Evolutionary conservation across 2,797 vertebrate species (phyloP).

Genomic region (Chiroxiphia lanceolata): DNA sequence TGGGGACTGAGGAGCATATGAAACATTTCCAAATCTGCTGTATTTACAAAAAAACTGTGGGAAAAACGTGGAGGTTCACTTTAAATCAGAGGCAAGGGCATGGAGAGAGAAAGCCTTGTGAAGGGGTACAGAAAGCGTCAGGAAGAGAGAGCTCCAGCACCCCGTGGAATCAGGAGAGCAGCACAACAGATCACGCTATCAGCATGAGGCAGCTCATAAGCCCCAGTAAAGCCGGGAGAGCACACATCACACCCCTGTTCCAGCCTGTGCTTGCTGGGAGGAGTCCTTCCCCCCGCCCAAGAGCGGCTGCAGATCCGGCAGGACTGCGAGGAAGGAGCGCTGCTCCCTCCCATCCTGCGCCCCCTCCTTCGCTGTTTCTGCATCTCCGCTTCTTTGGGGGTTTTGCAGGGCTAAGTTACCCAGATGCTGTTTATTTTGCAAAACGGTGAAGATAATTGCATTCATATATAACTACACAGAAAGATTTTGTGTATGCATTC

Average conservation of each 20-base stretch:
- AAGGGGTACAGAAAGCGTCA: neutral
- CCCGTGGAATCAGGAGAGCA: neutral
- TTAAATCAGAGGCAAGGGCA: neutral
- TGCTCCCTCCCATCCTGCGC: neutral
- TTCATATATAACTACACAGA: neutral
- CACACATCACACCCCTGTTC: neutral
- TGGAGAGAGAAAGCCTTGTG: neutral
- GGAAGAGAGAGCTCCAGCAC: neutral
- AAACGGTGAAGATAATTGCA: neutral
- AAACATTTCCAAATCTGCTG: neutral
- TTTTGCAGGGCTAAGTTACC: neutral
- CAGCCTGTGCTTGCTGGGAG: neutral
- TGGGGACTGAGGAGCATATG: neutral
- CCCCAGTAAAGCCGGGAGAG: neutral
- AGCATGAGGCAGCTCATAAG: neutral
- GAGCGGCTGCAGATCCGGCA: neutral
- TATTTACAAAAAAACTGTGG: neutral
- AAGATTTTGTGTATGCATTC: neutral
- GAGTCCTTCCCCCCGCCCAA: neutral
- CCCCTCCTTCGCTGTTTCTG: fast-evolving
- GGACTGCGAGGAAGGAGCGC: neutral
- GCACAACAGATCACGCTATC: neutral
- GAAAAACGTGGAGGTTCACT: neutral
- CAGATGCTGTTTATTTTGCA: constrained; percentile 27
- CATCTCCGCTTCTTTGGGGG: neutral